Evolutionary conservation across 2,888 invertebrate species (phyloP).

Genomic region (Conistra vaccinii): DNA sequence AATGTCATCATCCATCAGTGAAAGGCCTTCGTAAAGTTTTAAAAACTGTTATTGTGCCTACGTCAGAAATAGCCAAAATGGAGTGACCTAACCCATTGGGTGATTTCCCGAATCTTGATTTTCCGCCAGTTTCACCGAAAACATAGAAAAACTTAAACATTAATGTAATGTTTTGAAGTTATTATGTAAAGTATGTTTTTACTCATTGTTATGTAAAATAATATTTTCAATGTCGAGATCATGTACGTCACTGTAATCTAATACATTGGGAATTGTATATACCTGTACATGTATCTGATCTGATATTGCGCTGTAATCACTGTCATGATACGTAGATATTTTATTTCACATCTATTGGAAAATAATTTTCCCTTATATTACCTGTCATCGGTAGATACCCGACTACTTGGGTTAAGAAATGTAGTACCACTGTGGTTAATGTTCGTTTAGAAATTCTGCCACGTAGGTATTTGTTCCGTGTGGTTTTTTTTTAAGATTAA

Average conservation of each 20-base stretch:
- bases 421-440: neutral
- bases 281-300: slow-evolving; percentile 9
- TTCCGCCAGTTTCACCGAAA: neutral
- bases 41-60: neutral
- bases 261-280: slow-evolving; percentile 45
- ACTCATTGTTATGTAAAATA: slow-evolving; percentile 48
- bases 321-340: slow-evolving; percentile 9
- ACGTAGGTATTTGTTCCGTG: neutral
- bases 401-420: neutral
- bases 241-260: slow-evolving; percentile 50
- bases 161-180: slow-evolving; percentile 4
- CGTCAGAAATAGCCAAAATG: neutral
- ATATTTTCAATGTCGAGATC: slow-evolving; percentile 56
- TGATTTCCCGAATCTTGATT: slow-evolving; percentile 10
- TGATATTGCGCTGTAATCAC: slow-evolving; percentile 23
- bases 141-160: neutral
- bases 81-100: neutral
- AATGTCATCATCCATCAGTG: neutral
- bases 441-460: neutral
- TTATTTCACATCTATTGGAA: slow-evolving; percentile 9
- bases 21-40: neutral
- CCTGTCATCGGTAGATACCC: neutral
- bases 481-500: neutral
- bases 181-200: slow-evolving; percentile 39
- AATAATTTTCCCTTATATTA: neutral